Evolutionary conservation across 1,140 invertebrate species (phyloP).

Genomic region (Diuraphis noxia): DNA sequence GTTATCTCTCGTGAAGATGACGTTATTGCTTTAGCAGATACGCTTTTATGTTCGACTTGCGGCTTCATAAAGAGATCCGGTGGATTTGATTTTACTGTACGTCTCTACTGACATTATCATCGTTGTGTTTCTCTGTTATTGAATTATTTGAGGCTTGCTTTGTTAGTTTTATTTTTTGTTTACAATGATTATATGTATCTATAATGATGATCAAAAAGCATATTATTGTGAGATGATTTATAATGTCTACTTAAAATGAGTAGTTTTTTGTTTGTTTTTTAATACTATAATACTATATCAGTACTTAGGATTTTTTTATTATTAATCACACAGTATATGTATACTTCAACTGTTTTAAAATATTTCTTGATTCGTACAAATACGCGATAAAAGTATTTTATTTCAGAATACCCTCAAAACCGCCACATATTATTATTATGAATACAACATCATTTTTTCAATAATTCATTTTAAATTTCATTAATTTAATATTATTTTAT

Average conservation of each 20-base stretch:
- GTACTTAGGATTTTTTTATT: background rate
- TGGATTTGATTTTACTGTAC: background rate
- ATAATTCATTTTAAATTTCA: background rate
- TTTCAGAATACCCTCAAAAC: background rate
- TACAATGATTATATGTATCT: background rate
- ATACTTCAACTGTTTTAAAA: background rate
- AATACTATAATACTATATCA: background rate
- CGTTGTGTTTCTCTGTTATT: background rate
- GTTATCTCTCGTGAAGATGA: background rate
- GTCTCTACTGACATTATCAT: background rate
- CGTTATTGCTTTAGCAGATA: background rate
- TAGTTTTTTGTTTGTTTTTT: background rate
- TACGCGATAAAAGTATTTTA: background rate
- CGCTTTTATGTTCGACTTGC: background rate
- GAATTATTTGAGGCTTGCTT: background rate
- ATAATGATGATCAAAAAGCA: background rate
- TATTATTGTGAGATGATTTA: background rate
- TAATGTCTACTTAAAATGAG: background rate
- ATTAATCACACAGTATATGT: background rate
- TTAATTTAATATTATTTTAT: background rate
- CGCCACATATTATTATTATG: no score
- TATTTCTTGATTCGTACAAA: background rate
- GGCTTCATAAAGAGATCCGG: background rate
- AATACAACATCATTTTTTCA: background rate
- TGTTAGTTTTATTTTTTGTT: background rate